Base-by-base conservation (phyloP, 2,797 vertebrate genomes). In the Margarornis squamiger region DNA sequence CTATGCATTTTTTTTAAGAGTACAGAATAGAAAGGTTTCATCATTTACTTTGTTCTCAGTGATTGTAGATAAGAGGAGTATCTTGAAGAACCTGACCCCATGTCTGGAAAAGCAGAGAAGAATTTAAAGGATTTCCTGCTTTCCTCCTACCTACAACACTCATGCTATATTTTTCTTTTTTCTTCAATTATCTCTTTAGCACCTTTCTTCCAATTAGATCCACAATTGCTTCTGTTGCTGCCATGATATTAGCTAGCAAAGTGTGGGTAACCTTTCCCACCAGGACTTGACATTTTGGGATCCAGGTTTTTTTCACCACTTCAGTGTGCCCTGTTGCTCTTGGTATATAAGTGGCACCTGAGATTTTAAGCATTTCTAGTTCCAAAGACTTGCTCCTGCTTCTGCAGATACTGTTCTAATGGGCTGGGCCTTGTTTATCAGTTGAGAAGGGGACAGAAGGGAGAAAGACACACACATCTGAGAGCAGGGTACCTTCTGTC, bases 1-100 rank as follows among this genome's bases (percentile, higher is more conserved):
- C 97, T 96, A 72, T 91, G 96, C 95, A 92, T 97, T 97, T 97
- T 97, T 97, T 94, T 84, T 45, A 93, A 97, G 66, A 96, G 96
- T 97, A 97, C 97, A 96, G 97, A 93, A 91, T 95, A 95, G 95
- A 94, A 91, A 96, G 92, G 57, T 96, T 96, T 96, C 95, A 90
- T 96, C 52, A 82, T 86, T 95, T 96, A 57, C 96, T 96, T 98
- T 98, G 93, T 97, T 97, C 92, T 97, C 63, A 18, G 81, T 96
- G 97, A 93, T 93, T 90, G 30, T 96, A 97, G 93, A 65, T 96
- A 86, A 94, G 91, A 96, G 94, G 94, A 96, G 24, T 92, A 85
- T 95, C 75, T 95, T 51, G 12, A 95, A 93, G 94, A 97, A 85
- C 94, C 85, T 93, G 95, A 91, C 84, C 91, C 89, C 83, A 36